Evolutionary conservation across 2,797 vertebrate genomes (phyloP), one percentile per base, ranked within the genome.

Genomic region (Vipera latastei): DNA sequence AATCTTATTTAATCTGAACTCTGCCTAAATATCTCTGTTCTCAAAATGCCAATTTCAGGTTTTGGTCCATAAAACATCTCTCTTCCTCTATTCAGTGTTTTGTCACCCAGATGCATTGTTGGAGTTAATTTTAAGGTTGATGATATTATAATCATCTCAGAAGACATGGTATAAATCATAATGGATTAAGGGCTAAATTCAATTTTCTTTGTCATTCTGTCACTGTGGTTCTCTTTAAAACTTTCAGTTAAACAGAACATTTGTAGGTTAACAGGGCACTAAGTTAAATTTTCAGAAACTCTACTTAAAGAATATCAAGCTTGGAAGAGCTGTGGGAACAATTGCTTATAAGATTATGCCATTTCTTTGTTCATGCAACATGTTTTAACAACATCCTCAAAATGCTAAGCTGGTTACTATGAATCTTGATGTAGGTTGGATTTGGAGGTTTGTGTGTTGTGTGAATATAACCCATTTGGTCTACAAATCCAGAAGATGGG

Each of bases 151-250:
- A 89, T 94, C 88, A 91, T 95, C 18, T 73, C 78, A 51, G 93
- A 91, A 93, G 95, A 90, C 92, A 91, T 92, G 90, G 92, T 95
- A 78, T 87, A 89, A 48, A 28, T 61, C 13, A 85, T 91, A 94
- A 85, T 93, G 92, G 90, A 92, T 96, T 93, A 93, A 92, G 93
- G 94, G 60, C 86, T 87, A 87, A 96, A 96, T 95, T 90, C 90
- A 94, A 56, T 95, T 95, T 89, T 95, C 0, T 13, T 89, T 93
- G 13, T 78, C 92, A 48, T 90, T 57, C 56, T 90, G 25, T 78
- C 55, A 78, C 32, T 1, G 0, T 20, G 32, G 25, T 28, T 89
- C 16, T 63, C 60, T 89, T 89, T 48, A 14, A 55, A 86, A 60
- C 22, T 61, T 44, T 63, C 20, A 53, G 28, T 89, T 53, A 18